Base-by-base conservation (phyloP, 2,888 invertebrate species). In the Morpho helenor region DNA sequence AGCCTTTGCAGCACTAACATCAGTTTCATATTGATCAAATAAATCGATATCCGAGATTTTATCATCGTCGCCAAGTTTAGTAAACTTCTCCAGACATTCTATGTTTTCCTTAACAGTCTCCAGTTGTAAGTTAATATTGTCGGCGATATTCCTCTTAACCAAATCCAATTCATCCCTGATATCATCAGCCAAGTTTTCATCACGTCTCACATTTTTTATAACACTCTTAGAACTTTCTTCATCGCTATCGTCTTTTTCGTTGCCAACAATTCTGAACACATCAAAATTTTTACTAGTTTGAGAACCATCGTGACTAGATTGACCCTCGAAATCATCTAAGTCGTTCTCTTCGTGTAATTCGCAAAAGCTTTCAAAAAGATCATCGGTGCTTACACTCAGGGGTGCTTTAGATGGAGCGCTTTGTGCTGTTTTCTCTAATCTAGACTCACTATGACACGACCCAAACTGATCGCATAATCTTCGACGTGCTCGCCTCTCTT, bases 401-500 rank as follows among this genome's bases (percentile, higher is more conserved):
- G 71, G 61, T 16, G 70, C 68, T 44, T 66, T 70, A 9, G 71
- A 66, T 4, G 66, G 63, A 16, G 69, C 70, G 46, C 68, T 76
- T 43, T 63, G 69, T 4, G 68, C 60, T 45, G 61, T 69, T 23
- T 65, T 70, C 2, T 69, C 68, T 50, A 76, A 60, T 23, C 64
- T 68, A 3, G 75, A 69, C 39, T 82, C 77, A 62, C 80, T 80
- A 8, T 71, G 73, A 60, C 75, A 73, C 10, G 68, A 58, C 16
- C 72, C 76, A 53, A 71, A 71, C 55, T 78, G 74, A 52, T 81
- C 76, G 63, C 76, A 83, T 1, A 86, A 67, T 40, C 72, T 73
- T 2, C 88, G 78, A 43, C 88, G 73, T 3, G 76, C 77, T 53
- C 75, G 76, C 41, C 88, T 71, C 60, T 89, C 89, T 3, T 70